These are phyloP conservation scores for Marmota monax DNA, from an alignment of 2,113 vertebrate species.

Conservation along the genomic window DNA sequence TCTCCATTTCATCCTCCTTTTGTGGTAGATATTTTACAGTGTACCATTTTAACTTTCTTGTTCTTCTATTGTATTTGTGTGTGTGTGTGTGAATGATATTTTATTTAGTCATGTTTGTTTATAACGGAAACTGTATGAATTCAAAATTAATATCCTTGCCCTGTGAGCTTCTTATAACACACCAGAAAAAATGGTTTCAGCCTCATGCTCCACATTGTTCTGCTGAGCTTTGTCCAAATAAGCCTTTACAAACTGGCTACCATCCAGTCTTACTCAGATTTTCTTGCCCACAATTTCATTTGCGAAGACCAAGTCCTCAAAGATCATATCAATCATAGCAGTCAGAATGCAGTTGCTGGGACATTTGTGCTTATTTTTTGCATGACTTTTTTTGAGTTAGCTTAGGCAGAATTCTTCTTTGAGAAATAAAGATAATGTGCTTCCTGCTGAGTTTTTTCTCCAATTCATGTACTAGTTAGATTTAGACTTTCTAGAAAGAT, in stretches of 20 bases:
- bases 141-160: conserved; percentile 96
- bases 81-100: conserved; percentile 86
- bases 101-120: conserved; percentile 94
- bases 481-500: no score
- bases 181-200: conserved; percentile 95
- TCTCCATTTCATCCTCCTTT: no score
- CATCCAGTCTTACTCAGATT: no score
- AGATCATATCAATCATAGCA: conserved; percentile 93
- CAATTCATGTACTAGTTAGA: no score
- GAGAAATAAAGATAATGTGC: conserved; percentile 93
- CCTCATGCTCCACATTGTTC: conserved; percentile 78
- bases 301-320: conserved; percentile 96
- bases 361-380: conserved; percentile 96
- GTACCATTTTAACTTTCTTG: no score
- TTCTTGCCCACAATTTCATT: conserved; percentile 62
- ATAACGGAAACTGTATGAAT: conserved; percentile 97
- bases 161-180: conserved; percentile 87
- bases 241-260: no score
- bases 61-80: no score
- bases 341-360: conserved; percentile 95
- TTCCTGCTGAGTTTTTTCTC: conserved; percentile 81
- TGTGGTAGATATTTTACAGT: no score
- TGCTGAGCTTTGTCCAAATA: no score
- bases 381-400: conserved; percentile 95
- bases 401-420: conserved; percentile 96